A percentile compares a stretch with the other conserved stretches of the same genome.
phyloP scores from a whole-genome alignment of 2,113 vertebrate species.

The Taxidea taxus region DNA sequence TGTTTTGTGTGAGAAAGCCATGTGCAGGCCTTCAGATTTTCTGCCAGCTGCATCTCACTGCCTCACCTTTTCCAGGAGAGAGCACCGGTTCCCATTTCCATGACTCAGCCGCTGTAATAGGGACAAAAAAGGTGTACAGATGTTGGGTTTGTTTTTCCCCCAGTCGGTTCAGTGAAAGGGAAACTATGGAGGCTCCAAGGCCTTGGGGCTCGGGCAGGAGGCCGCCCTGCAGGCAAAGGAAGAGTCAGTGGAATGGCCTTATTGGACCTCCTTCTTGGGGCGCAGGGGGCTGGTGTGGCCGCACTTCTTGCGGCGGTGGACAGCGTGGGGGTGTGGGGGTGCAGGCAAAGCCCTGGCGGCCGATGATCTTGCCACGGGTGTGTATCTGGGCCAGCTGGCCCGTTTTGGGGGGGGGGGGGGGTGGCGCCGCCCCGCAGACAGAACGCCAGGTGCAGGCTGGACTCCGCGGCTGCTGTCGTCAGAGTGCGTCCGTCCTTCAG shows the following conservation, averaged over 20 bases:
- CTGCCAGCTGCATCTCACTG: not conserved
- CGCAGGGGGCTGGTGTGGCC: not conserved
- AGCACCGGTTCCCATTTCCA: not conserved
- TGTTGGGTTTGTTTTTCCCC: not conserved
- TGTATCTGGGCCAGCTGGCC: not conserved
- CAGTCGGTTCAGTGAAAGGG: not conserved
- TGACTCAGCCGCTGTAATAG: not conserved
- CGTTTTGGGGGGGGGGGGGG: accelerated
- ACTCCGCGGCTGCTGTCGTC: not conserved
- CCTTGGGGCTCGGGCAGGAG: not conserved
- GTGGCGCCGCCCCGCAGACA: not conserved
- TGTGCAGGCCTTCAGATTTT: not conserved
- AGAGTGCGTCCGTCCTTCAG: not conserved
- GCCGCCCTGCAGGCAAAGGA: not conserved
- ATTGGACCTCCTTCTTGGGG: not conserved
- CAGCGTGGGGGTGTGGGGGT: not conserved
- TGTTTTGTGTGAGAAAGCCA: not conserved
- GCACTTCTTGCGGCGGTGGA: not conserved
- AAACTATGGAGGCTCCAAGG: not conserved
- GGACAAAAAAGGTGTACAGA: not conserved
- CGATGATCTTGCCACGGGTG: not conserved
- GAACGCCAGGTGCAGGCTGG: not conserved
- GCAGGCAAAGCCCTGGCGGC: not conserved
- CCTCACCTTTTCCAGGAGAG: not conserved
- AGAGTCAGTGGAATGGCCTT: not conserved